Base-by-base conservation (phyloP, 2,797 vertebrate species). In the Arctocebus calabarensis region DNA sequence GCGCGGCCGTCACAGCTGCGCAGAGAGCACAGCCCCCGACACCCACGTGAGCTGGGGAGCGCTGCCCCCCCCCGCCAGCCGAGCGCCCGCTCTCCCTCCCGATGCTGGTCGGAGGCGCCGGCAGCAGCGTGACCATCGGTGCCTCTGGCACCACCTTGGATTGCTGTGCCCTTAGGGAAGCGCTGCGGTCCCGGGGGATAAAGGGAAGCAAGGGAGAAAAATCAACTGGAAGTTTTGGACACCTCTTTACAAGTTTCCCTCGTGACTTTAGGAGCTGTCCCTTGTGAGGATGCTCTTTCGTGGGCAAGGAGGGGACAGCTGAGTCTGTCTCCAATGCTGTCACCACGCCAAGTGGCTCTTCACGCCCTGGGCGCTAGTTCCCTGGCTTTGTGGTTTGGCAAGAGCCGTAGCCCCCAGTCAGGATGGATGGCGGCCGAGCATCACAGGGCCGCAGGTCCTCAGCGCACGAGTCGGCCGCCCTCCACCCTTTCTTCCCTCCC, bases 61-160 rank as follows among this genome's bases (percentile, higher is more conserved):
- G 64, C 7, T 23, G 22, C 43, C 14, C 19, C n/a, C 0, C 0
- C 6, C 66, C 34, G 55, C 27, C 45, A 23, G 37, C 17, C 0
- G 1, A 1, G 29, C 0, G 0, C 32, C 1, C 0, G 7, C 12
- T 34, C 2, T 52, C 29, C 32, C 43, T 48, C 52, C 19, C 79
- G 83, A 43, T 61, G 45, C 27, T 9, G 10, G 14, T 13, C 34
- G 7, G 3, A 52, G 19, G 27, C 2, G 0, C 22, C 0, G 0
- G n/a, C n/a, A n/a, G 48, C 5, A 57, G 13, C 0, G 6, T 27
- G 48, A 19, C 27, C 45, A 4, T 27, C 16, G n/a, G 6, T 6
- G 34, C 29, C 43, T 9, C 37, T 12, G 70, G 7, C 13, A 2
- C 20, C 4, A 12, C 14, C 11, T 0, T 0, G 16, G 19, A 5